Evolutionary conservation across 2,113 vertebrate genomes (phyloP).

Genomic region (Megaleporinus macrocephalus): DNA sequence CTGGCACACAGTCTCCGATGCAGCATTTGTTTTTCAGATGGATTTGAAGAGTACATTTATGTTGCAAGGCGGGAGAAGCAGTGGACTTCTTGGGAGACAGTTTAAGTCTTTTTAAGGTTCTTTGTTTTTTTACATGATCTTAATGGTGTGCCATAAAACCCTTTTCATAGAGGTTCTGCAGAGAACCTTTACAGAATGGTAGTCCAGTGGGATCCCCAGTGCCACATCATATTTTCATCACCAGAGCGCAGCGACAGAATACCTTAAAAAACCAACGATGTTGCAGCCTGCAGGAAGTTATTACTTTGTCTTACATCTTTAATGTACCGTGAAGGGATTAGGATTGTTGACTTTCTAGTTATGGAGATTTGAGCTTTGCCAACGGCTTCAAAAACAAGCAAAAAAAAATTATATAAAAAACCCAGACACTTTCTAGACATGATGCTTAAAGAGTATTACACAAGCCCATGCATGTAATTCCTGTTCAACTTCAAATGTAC

Average conservation of each 20-base stretch:
- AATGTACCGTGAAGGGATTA: neutral
- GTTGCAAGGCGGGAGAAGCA: neutral
- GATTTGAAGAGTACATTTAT: neutral
- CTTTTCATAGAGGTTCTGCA: neutral
- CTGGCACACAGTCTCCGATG: neutral
- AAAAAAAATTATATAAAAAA: neutral
- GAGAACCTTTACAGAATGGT: neutral
- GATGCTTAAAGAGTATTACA: neutral
- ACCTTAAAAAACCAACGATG: neutral
- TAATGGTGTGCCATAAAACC: neutral
- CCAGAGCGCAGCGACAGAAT: neutral
- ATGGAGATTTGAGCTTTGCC: neutral
- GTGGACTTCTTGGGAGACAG: neutral
- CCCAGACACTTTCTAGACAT: neutral
- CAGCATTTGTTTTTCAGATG: neutral
- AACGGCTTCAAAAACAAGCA: neutral
- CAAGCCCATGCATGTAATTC: neutral
- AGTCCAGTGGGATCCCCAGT: neutral
- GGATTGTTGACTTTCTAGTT: neutral
- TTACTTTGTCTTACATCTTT: neutral
- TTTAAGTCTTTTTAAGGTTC: neutral
- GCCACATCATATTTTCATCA: constrained; percentile 21
- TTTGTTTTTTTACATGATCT: neutral
- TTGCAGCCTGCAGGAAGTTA: neutral
- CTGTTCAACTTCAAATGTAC: neutral